These are phyloP conservation scores for Tholera decimalis DNA, from an alignment of 2,888 invertebrate genomes.

Conservation along the genomic window DNA sequence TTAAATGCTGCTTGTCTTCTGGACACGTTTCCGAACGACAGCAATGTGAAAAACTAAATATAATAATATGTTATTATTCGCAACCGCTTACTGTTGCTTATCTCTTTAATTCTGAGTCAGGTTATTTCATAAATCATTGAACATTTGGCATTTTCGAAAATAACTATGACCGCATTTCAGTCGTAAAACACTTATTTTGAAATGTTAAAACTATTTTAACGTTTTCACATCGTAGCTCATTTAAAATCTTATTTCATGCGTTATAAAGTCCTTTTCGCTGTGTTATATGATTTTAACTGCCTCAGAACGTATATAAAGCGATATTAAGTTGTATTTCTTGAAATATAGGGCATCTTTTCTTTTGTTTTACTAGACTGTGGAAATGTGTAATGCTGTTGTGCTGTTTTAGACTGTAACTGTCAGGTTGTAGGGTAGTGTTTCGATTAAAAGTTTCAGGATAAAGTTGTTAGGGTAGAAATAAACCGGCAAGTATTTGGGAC, in stretches of 20 bases:
- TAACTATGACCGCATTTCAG: conserved; percentile 45
- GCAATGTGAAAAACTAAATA: too few species aligned
- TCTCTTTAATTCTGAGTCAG: too few species aligned
- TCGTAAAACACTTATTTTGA: conserved; percentile 56
- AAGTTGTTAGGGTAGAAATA: conserved; percentile 60
- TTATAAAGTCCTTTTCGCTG: conserved; percentile 20
- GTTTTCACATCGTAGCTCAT: conserved; percentile 1
- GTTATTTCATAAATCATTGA: conserved; percentile 41
- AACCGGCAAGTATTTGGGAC: conserved; percentile 76
- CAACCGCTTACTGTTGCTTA: too few species aligned
- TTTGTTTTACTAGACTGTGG: conserved; percentile 14
- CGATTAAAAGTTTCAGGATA: conserved; percentile 12
- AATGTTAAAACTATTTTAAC: conserved; percentile 61
- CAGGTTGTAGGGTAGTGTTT: conserved; percentile 17
- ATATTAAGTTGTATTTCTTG: conserved; percentile 7
- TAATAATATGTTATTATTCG: too few species aligned
- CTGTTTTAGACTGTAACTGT: conserved; percentile 22
- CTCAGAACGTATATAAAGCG: background rate
- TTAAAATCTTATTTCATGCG: conserved; percentile 25
- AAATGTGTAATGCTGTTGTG: conserved; percentile 1
- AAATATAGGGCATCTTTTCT: conserved; percentile 23
- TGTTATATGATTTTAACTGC: conserved; percentile 21
- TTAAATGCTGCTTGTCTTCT: too few species aligned
- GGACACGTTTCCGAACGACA: too few species aligned
- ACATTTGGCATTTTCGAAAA: conserved; percentile 35